phyloP scores from a whole-genome alignment of 2,888 invertebrate species.

The Saturnia pavonia region DNA sequence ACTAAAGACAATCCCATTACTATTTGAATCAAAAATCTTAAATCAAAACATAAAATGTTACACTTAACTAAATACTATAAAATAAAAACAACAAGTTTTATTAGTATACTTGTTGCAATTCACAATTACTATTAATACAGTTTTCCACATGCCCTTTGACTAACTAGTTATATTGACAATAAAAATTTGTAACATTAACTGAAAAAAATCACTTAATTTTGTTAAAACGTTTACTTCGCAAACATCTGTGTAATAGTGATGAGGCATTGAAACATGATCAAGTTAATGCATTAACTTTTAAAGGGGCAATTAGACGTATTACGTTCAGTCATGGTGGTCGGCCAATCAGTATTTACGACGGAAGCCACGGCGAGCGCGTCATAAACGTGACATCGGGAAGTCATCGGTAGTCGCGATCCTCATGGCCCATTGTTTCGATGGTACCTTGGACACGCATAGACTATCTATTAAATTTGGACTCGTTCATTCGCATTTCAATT shows the following conservation, averaged over 20 bases:
- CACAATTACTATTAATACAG: neutral
- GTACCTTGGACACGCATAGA: slow-evolving; percentile 69
- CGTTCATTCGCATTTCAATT: slow-evolving; percentile 62
- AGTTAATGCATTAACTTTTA: slow-evolving; percentile 73
- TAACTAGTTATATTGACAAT: neutral
- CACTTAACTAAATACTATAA: neutral
- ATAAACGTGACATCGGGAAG: slow-evolving; percentile 68
- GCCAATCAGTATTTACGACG: slow-evolving; percentile 74
- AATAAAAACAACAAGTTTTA: neutral
- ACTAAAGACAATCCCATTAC: too few relatives aligned
- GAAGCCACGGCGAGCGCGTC: slow-evolving; percentile 60
- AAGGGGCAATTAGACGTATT: slow-evolving; percentile 75
- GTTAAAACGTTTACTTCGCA: slow-evolving; percentile 54
- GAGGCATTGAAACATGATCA: slow-evolving; percentile 65
- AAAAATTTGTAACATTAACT: slow-evolving; percentile 22
- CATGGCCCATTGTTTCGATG: slow-evolving; percentile 73
- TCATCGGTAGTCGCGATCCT: slow-evolving; percentile 51
- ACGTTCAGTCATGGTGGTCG: slow-evolving; percentile 58
- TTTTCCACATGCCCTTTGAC: neutral
- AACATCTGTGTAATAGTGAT: slow-evolving; percentile 56
- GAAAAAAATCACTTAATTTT: slow-evolving; percentile 46
- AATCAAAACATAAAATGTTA: neutral
- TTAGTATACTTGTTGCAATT: neutral
- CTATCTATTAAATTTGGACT: slow-evolving; percentile 62
- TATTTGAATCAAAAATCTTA: neutral